Conservation (phyloP, 2,113 vertebrate genomes). For the Macrotis lagotis region DNA sequence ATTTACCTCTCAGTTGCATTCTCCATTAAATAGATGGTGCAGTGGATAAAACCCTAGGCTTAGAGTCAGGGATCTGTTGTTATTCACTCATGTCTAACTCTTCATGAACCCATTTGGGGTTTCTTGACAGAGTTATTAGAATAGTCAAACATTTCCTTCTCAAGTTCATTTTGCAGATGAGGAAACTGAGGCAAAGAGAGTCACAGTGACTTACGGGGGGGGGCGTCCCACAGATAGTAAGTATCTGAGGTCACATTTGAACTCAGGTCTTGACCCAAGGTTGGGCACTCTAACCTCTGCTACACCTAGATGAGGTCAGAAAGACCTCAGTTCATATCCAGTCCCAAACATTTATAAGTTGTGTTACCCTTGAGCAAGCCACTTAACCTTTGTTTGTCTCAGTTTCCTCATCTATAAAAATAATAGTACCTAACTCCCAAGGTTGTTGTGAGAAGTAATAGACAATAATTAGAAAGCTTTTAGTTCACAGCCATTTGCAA, state of each 20-base stretch:
- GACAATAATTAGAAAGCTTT: background rate
- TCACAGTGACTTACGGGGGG: no score
- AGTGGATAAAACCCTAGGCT: background rate
- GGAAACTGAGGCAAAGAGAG: background rate
- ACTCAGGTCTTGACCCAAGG: background rate
- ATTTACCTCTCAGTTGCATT: background rate
- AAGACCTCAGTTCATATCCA: background rate
- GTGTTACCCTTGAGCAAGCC: background rate
- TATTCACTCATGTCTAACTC: constrained; percentile 3
- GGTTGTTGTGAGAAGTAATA: background rate
- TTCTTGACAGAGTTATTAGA: background rate
- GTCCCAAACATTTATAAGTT: background rate
- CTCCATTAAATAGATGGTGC: background rate
- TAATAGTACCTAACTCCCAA: background rate
- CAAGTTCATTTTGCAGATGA: background rate
- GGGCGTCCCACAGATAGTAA: background rate
- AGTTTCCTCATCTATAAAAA: background rate
- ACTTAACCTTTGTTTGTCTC: background rate
- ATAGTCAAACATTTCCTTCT: background rate
- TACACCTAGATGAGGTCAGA: no score
- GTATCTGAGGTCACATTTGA: background rate
- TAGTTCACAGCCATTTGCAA: background rate
- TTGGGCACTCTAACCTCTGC: no score
- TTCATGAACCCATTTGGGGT: background rate
- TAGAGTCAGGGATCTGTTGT: constrained; percentile 21